phyloP scores from a whole-genome alignment of 2,888 invertebrate species.

The Julus scandinavius region DNA sequence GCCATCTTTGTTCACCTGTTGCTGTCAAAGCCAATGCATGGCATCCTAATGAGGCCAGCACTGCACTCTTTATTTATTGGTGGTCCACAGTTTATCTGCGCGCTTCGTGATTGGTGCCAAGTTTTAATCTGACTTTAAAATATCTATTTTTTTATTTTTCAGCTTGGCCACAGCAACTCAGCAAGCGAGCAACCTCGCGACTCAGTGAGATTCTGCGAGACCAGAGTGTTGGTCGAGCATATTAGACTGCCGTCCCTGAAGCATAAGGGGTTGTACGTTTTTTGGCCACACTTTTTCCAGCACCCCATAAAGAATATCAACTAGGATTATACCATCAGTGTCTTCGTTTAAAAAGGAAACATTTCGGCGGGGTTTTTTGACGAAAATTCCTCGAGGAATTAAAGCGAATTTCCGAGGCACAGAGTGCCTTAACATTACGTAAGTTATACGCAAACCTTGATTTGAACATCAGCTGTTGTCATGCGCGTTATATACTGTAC shows the following conservation, averaged over 20 bases:
- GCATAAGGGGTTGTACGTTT: neutral
- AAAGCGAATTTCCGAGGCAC: neutral
- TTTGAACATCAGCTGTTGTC: slow-evolving; percentile 14
- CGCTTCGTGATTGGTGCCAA: neutral
- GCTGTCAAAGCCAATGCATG: slow-evolving; percentile 23
- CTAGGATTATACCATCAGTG: neutral
- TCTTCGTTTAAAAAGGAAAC: neutral
- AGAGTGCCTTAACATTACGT: neutral
- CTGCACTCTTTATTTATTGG: slow-evolving; percentile 16
- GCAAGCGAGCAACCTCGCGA: neutral
- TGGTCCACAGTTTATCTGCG: neutral
- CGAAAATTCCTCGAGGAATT: neutral
- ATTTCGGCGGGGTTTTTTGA: neutral
- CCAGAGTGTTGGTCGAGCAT: neutral
- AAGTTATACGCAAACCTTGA: slow-evolving; percentile 7
- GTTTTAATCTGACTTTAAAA: slow-evolving; percentile 30
- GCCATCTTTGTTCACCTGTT: slow-evolving; percentile 33
- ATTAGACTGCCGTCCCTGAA: neutral
- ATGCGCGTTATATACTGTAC: neutral
- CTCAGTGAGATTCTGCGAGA: neutral
- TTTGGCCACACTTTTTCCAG: neutral
- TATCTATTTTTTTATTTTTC: neutral
- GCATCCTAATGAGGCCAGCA: slow-evolving; percentile 12
- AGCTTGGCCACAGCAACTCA: neutral
- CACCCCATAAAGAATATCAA: neutral